These are phyloP conservation scores for Dioctria linearis DNA, from an alignment of 2,888 invertebrate species.

Conservation along the genomic window DNA sequence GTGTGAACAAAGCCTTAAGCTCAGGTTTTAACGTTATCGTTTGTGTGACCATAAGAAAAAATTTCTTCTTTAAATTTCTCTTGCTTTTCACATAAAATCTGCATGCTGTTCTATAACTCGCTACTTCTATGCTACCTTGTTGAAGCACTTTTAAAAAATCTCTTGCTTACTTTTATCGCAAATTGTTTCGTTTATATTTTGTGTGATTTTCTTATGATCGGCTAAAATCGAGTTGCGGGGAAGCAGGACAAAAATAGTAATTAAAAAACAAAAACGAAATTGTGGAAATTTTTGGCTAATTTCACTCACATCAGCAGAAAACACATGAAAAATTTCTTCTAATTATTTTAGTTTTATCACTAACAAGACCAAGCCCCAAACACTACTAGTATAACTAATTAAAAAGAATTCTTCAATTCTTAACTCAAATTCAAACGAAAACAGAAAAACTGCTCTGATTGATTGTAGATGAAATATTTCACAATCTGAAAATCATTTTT, in stretches of 20 bases:
- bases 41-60: too few relatives aligned
- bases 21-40: too few relatives aligned
- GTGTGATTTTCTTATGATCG: constrained; percentile 48
- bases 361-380: constrained; percentile 23
- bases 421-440: constrained; percentile 5
- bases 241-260: constrained; percentile 56
- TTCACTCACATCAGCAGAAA: constrained; percentile 23
- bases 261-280: background rate
- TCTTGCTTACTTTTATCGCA: constrained; percentile 53
- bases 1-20: too few relatives aligned
- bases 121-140: too few relatives aligned
- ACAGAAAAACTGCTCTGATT: background rate
- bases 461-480: constrained; percentile 36
- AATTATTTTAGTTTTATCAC: constrained; percentile 29
- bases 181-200: constrained; percentile 34
- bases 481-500: constrained; percentile 54
- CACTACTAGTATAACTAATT: background rate
- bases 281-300: constrained; percentile 29
- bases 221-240: constrained; percentile 56
- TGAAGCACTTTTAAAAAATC: background rate
- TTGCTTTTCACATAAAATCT: background rate
- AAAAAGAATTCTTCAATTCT: constrained; percentile 10
- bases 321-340: constrained; percentile 19
- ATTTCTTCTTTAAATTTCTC: background rate
- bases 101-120: constrained; percentile 2